Evolutionary conservation across 2,113 vertebrate species (phyloP).

Genomic region (Antennarius striatus): DNA sequence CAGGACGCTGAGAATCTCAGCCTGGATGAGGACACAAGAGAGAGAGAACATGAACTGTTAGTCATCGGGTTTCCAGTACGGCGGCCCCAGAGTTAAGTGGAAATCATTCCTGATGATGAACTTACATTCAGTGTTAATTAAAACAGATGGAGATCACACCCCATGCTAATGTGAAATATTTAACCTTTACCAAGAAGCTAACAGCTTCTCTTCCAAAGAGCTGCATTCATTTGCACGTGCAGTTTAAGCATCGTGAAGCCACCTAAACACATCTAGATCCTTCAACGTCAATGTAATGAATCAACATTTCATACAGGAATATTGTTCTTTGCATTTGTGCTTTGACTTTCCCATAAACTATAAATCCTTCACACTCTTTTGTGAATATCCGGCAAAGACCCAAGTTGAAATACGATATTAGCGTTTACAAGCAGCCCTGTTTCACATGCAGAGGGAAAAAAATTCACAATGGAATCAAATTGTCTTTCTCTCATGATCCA

Average conservation of each 20-base stretch:
- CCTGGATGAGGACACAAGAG: constrained; percentile 74
- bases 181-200: constrained; percentile 40
- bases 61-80: too few species aligned
- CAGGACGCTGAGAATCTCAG: constrained; percentile 97
- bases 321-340: background rate
- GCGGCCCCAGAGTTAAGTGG: background rate
- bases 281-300: too few species aligned
- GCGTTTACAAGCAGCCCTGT: background rate
- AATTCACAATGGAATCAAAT: background rate
- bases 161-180: constrained; percentile 39
- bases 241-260: too few species aligned
- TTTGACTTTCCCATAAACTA: too few species aligned
- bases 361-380: background rate
- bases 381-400: background rate
- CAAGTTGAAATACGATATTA: background rate
- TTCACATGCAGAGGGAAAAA: too few species aligned
- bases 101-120: background rate
- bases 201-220: too few species aligned
- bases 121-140: constrained; percentile 15
- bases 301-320: too few species aligned
- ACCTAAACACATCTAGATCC: too few species aligned
- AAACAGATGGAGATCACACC: constrained; percentile 24
- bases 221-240: too few species aligned
- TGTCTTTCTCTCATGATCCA: constrained; percentile 19
- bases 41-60: constrained; percentile 14